Evolutionary conservation across 2,113 vertebrate species (phyloP), one percentile per base, ranked within the genome.

Genomic region (Isichthys henryi): DNA sequence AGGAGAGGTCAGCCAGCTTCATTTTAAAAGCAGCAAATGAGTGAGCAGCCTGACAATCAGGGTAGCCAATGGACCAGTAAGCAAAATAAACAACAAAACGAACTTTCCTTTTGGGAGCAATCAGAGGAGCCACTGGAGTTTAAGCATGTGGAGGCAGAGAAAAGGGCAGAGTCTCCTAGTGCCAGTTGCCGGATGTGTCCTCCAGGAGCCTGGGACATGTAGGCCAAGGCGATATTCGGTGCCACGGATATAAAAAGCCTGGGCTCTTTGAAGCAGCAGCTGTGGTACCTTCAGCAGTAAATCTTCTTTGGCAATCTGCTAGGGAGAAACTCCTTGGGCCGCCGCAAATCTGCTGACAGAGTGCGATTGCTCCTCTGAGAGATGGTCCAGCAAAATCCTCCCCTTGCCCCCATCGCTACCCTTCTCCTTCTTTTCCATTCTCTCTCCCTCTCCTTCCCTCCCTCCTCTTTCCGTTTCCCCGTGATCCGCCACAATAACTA

Each of bases 291-390:
- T 91, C 91, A 94, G 94, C 94, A 92, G 92, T 95, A 95, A 94
- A 95, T 96, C 94, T 96, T 95, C 92, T 91, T 91, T 92, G 92
- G 93, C 94, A 95, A 93, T 95, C 93, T 95, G 93, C 91, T 94
- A 93, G 92, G 94, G 90, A 94, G 86, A 86, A 85, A 86, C 90
- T 95, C 94, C 94, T 94, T 92, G 91, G 92, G 93, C 92, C 91
- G 93, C 93, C 91, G 93, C 88, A 89, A 92, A 94, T 93, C 94
- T 94, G 95, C 96, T 96, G 95, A 96, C 93, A 94, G 66, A 48
- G 88, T 77, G 83, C 50, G 80, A 80, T 83, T 91, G 92, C 85
- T 92, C 95, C 94, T 94, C 87, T 5, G 95, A 95, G 95, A 95
- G 82, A 91, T 91, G 88, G 89, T 74, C 87, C 89, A 90, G 88